Conservation (phyloP, 2,888 invertebrate species). For the Nasonia oneida region DNA sequence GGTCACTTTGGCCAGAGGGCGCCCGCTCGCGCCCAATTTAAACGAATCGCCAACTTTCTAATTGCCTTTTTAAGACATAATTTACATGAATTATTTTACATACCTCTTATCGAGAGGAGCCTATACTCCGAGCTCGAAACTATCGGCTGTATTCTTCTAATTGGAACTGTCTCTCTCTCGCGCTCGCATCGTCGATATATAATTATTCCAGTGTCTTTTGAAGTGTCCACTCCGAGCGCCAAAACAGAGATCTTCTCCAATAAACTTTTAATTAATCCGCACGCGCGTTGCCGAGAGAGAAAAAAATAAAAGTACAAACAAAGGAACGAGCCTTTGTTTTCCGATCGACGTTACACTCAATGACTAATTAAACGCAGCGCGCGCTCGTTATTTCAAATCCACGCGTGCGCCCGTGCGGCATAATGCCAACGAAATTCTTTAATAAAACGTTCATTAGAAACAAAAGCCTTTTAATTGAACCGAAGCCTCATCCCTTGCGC, state of each 20-base stretch:
- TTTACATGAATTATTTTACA: constrained; percentile 56
- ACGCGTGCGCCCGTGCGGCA: neutral
- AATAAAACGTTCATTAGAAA: constrained; percentile 39
- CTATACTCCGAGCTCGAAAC: neutral
- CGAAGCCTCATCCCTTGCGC: constrained; percentile 1
- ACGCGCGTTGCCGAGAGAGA: neutral
- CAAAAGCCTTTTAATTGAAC: constrained; percentile 56
- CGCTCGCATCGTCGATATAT: neutral
- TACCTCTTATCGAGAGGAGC: neutral
- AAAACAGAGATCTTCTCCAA: neutral
- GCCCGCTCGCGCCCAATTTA: constrained; percentile 23
- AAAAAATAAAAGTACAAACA: neutral
- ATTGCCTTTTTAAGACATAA: constrained; percentile 58
- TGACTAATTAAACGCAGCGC: constrained; percentile 31
- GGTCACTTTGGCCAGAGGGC: constrained; percentile 35
- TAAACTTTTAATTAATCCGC: constrained; percentile 16
- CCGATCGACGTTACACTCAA: constrained; percentile 15
- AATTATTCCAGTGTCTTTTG: neutral
- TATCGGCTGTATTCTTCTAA: neutral
- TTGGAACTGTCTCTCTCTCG: neutral
- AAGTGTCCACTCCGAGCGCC: neutral
- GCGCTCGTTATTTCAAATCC: constrained; percentile 36
- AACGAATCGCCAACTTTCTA: constrained; percentile 56
- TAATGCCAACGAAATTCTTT: constrained; percentile 39
- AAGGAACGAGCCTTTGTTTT: constrained; percentile 4